Evolutionary conservation across 1,140 invertebrate genomes (phyloP).

Genomic region (Papilio dardanus): DNA sequence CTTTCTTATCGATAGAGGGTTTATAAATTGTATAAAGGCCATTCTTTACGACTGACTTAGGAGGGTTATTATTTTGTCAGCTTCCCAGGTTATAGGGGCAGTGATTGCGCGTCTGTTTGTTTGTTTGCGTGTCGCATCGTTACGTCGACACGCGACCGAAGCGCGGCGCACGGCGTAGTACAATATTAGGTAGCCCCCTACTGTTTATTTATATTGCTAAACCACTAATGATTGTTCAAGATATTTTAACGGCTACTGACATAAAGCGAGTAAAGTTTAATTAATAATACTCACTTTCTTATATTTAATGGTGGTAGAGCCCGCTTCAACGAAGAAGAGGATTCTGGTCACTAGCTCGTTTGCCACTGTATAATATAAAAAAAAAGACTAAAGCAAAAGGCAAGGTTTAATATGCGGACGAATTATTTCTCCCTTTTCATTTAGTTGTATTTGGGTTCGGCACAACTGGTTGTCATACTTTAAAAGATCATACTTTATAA

Average conservation of each 20-base stretch:
- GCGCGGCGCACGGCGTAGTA: conserved; percentile 38
- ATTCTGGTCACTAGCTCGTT: no score
- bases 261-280: not conserved
- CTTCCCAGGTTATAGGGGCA: conserved; percentile 26
- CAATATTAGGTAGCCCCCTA: not conserved
- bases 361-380: no score
- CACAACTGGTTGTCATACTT: no score
- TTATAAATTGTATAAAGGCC: conserved; percentile 7
- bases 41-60: conserved; percentile 2
- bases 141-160: conserved; percentile 53
- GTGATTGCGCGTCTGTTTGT: conserved; percentile 39
- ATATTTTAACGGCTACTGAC: not conserved
- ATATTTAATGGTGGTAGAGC: no score
- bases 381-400: no score
- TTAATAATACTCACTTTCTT: no score
- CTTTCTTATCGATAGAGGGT: conserved; percentile 30
- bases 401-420: no score
- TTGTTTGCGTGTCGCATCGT: conserved; percentile 46
- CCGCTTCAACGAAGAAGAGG: no score
- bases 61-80: not conserved
- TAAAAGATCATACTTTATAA: no score
- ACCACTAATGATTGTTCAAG: not conserved
- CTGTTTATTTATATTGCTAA: not conserved
- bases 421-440: no score
- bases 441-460: no score